Conservation (phyloP, 2,888 invertebrate genomes). For the Rhaphigaster nebulosa region DNA sequence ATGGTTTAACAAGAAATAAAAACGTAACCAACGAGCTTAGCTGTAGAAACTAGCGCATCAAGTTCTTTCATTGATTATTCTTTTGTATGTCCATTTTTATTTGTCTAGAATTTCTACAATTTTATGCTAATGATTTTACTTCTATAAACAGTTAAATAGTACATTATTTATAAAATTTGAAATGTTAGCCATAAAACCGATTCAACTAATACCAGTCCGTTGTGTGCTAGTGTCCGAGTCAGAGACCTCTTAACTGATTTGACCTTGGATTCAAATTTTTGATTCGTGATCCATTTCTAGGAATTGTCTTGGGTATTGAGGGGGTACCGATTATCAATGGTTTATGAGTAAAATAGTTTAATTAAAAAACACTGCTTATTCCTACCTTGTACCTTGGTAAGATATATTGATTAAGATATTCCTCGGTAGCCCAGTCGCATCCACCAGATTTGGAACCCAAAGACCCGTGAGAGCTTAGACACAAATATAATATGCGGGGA, state of each 20-base stretch:
- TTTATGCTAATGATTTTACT: background rate
- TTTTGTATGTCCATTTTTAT: background rate
- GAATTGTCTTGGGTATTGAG: background rate
- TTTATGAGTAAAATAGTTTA: background rate
- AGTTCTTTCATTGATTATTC: background rate
- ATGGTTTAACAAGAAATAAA: too few species aligned
- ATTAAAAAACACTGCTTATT: too few species aligned
- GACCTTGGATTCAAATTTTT: background rate
- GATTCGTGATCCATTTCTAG: background rate
- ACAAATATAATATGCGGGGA: background rate
- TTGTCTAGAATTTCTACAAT: background rate
- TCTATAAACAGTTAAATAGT: background rate
- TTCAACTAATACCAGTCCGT: background rate
- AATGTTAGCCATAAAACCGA: background rate
- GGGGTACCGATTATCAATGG: background rate
- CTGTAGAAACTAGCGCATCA: too few species aligned
- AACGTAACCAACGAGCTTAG: too few species aligned
- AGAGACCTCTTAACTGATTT: background rate
- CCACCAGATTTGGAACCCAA: background rate
- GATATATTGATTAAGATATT: background rate
- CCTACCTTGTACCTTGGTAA: too few species aligned
- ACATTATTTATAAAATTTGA: background rate
- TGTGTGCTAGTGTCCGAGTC: too few species aligned
- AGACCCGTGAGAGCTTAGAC: background rate
- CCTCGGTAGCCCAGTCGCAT: background rate